Percentiles rank a stretch among this genome's conserved stretches.
Evolutionary conservation across 1,140 invertebrate species (phyloP).

Genomic region (Belonocnema kinseyi): DNA sequence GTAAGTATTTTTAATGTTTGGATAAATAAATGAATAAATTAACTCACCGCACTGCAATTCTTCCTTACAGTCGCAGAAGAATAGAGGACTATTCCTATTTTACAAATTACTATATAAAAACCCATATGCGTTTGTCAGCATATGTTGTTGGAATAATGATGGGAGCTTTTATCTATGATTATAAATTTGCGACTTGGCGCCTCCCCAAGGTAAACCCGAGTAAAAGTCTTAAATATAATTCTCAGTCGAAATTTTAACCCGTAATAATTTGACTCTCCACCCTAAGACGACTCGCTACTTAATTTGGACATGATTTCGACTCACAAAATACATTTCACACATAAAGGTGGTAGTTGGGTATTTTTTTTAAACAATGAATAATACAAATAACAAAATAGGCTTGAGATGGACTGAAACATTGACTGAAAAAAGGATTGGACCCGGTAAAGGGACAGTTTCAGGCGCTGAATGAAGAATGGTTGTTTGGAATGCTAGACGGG

Average conservation of each 20-base stretch:
- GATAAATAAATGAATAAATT: not conserved
- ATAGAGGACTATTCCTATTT: constrained; percentile 3
- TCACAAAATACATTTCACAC: too few relatives aligned
- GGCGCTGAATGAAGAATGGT: too few relatives aligned
- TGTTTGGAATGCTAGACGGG: too few relatives aligned
- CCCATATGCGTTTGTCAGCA: constrained; percentile 52
- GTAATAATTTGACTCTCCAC: too few relatives aligned
- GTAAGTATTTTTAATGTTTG: constrained; percentile 50
- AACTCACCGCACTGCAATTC: not conserved
- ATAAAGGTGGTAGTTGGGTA: too few relatives aligned
- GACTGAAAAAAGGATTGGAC: too few relatives aligned
- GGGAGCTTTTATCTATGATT: too few relatives aligned
- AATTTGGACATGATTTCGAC: too few relatives aligned
- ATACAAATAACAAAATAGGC: not conserved
- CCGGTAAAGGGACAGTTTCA: too few relatives aligned
- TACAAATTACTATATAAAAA: not conserved
- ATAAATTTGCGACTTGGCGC: constrained; percentile 45
- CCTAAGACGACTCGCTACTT: too few relatives aligned
- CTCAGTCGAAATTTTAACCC: too few relatives aligned
- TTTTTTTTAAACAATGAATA: not conserved
- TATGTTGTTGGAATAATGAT: constrained; percentile 58
- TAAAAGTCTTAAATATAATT: not conserved
- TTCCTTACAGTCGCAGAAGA: not conserved
- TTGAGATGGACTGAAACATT: too few relatives aligned
- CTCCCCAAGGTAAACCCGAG: constrained; percentile 49